These are phyloP conservation scores for Onychomys torridus DNA, from an alignment of 2,797 vertebrate genomes.

Conservation along the genomic window DNA sequence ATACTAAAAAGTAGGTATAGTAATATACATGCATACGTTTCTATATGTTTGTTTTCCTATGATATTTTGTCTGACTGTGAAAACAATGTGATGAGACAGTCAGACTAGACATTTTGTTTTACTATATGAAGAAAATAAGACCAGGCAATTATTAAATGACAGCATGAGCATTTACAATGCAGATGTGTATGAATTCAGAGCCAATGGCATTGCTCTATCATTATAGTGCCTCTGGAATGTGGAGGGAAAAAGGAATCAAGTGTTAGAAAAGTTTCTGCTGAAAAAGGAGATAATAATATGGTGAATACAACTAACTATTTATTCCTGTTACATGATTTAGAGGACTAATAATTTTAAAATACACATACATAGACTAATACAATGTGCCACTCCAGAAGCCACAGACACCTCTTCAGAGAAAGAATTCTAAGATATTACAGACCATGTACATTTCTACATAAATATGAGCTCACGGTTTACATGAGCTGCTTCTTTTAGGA, in stretches of 20 bases:
- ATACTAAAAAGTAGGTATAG: constrained; percentile 34
- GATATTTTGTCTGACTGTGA: constrained; percentile 48
- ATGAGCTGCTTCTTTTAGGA: not conserved
- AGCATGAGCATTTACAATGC: not conserved
- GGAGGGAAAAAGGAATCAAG: too few species aligned
- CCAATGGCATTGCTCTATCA: not conserved
- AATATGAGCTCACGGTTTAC: not conserved
- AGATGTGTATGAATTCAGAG: not conserved
- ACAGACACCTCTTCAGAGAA: not conserved
- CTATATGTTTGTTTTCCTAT: constrained; percentile 38
- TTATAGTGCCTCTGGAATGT: not conserved
- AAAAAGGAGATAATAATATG: not conserved
- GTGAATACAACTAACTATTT: not conserved
- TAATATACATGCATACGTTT: not conserved
- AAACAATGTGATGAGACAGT: not conserved
- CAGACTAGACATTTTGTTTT: not conserved
- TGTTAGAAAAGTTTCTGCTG: constrained; percentile 9
- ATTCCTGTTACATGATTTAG: not conserved
- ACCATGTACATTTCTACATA: not conserved
- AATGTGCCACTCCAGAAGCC: not conserved
- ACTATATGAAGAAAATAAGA: not conserved
- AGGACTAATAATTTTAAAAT: not conserved
- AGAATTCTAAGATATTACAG: constrained; percentile 14
- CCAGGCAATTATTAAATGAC: not conserved
- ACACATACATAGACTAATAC: not conserved